These are phyloP conservation scores for Leptopilina syphax DNA, from an alignment of 2,888 invertebrate genomes.

Conservation along the genomic window DNA sequence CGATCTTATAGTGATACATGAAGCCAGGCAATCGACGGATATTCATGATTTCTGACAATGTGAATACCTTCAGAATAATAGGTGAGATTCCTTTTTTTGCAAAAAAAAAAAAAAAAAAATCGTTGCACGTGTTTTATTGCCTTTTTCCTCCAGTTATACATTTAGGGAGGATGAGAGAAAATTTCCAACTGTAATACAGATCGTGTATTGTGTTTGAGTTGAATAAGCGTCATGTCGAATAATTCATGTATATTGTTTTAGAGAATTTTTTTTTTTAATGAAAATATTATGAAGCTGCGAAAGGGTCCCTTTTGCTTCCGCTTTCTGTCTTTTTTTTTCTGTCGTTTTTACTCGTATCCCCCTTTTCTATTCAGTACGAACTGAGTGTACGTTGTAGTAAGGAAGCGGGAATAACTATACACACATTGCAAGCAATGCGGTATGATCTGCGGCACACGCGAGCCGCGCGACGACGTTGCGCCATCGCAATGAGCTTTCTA, in stretches of 20 bases:
- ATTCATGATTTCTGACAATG: slow-evolving; percentile 63
- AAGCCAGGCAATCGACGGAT: slow-evolving; percentile 70
- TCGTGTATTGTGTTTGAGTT: background rate
- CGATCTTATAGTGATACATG: slow-evolving; percentile 69
- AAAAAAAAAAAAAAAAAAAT: background rate
- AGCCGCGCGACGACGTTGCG: slow-evolving; percentile 62
- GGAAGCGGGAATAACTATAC: slow-evolving; percentile 35
- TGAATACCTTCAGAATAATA: background rate
- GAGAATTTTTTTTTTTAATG: background rate
- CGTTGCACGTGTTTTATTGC: background rate
- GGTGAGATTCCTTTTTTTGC: slow-evolving; percentile 12
- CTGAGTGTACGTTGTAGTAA: slow-evolving; percentile 21
- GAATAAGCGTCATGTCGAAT: slow-evolving; percentile 17
- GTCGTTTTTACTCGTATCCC: background rate
- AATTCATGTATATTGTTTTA: background rate
- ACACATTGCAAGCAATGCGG: slow-evolving; percentile 62
- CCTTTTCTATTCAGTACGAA: background rate
- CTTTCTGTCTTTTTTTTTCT: background rate
- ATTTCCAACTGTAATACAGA: background rate
- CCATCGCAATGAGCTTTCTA: slow-evolving; percentile 57
- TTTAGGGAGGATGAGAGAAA: slow-evolving; percentile 3
- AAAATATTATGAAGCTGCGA: background rate
- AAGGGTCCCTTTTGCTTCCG: background rate
- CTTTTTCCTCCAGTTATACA: background rate
- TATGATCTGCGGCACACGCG: slow-evolving; percentile 66